Conservation (phyloP, 2,888 invertebrate genomes). For the Dryadula phaetusa region DNA sequence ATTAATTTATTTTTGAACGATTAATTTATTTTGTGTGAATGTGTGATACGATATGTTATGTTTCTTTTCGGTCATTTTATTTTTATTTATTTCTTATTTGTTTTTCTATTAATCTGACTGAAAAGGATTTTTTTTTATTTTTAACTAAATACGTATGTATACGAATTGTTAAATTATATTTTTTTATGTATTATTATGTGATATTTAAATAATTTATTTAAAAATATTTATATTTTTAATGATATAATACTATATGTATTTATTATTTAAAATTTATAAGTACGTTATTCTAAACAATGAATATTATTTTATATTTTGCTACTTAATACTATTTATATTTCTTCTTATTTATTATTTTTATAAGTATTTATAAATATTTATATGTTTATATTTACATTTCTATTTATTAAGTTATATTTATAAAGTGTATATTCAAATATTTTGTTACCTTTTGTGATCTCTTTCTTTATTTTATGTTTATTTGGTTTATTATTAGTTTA, state of each 20-base stretch:
- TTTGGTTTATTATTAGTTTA: constrained; percentile 25
- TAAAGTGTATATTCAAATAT: too few relatives aligned
- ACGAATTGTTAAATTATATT: constrained; percentile 30
- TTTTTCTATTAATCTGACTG: constrained; percentile 62
- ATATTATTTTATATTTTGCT: too few relatives aligned
- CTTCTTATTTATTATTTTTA: constrained; percentile 12
- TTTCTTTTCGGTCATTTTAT: constrained; percentile 72
- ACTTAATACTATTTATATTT: too few relatives aligned
- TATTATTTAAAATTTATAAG: constrained; percentile 19
- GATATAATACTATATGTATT: neutral
- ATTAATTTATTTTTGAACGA: constrained; percentile 52
- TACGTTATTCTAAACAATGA: too few relatives aligned
- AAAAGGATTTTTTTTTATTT: constrained; percentile 60
- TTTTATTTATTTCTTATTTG: constrained; percentile 42
- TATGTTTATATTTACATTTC: constrained; percentile 3
- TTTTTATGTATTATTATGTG: constrained; percentile 39
- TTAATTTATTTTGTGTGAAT: constrained; percentile 61
- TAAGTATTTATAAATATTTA: constrained; percentile 23
- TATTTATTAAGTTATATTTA: neutral
- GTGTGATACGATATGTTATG: constrained; percentile 48
- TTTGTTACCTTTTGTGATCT: constrained; percentile 41
- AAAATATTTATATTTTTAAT: constrained; percentile 3
- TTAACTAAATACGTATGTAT: constrained; percentile 30
- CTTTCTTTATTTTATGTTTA: constrained; percentile 41
- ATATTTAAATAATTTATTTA: constrained; percentile 16